These are phyloP conservation scores for Tachina fera DNA, from an alignment of 2,888 invertebrate species.

Conservation along the genomic window DNA sequence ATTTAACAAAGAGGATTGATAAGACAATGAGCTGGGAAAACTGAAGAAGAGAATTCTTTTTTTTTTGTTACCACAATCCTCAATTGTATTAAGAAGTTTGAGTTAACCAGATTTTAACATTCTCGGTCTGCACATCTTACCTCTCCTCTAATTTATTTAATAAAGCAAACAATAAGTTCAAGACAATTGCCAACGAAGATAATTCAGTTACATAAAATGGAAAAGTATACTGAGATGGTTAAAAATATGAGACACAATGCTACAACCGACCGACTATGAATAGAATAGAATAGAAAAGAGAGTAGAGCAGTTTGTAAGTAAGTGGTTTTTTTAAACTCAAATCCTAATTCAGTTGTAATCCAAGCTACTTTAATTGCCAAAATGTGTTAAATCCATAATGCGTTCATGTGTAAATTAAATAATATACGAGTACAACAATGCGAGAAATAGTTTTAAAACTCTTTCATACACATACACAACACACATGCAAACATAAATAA, in stretches of 20 bases:
- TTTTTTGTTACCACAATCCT: constrained; percentile 48
- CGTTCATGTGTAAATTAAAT: constrained; percentile 74
- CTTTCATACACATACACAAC: constrained; percentile 17
- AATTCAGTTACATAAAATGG: constrained; percentile 1
- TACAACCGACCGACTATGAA: neutral
- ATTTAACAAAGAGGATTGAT: constrained; percentile 52
- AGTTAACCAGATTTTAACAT: constrained; percentile 32
- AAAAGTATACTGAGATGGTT: constrained; percentile 48
- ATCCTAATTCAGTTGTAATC: constrained; percentile 78
- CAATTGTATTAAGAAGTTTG: constrained; percentile 62
- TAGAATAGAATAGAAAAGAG: constrained; percentile 31
- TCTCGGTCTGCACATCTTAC: constrained; percentile 1
- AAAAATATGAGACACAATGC: constrained; percentile 23
- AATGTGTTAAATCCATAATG: constrained; percentile 81
- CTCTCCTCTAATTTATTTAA: constrained; percentile 43
- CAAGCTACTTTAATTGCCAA: constrained; percentile 76
- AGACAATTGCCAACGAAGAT: constrained; percentile 38
- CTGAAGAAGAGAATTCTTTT: neutral
- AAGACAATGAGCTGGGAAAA: constrained; percentile 43
- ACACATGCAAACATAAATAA: too few species aligned
- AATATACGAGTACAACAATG: constrained; percentile 41
- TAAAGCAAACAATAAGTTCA: constrained; percentile 45
- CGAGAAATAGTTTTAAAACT: constrained; percentile 28
- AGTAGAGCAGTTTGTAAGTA: constrained; percentile 48
- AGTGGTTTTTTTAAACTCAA: constrained; percentile 76